Conservation (phyloP, 2,797 vertebrate genomes). For the Steatocranus sp. region DNA sequence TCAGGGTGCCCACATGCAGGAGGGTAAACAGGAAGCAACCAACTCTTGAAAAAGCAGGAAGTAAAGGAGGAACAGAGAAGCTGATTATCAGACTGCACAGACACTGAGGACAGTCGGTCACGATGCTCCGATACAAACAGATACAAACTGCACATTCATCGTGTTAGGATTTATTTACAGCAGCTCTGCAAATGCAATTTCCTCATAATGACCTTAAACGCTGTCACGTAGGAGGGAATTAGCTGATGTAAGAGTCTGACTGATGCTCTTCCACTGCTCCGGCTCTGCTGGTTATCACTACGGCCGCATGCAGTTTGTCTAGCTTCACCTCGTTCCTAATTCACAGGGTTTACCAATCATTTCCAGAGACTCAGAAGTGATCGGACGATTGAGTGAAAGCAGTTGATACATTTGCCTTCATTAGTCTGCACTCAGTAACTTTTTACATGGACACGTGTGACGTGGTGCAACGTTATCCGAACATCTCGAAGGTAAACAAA, state of each 20-base stretch:
- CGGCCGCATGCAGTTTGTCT: accelerated
- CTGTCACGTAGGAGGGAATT: accelerated
- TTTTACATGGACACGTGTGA: accelerated
- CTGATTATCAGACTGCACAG: background rate
- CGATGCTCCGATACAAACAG: background rate
- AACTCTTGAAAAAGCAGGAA: background rate
- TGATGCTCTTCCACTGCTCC: background rate
- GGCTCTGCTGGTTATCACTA: accelerated
- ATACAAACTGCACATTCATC: background rate
- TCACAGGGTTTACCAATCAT: background rate
- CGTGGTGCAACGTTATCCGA: accelerated
- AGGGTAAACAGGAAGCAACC: background rate
- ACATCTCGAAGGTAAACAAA: background rate
- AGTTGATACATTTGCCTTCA: background rate
- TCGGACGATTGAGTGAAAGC: background rate
- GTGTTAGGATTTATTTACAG: background rate
- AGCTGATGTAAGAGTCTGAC: background rate
- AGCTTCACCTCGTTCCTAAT: background rate
- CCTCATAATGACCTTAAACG: background rate
- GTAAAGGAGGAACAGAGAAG: background rate
- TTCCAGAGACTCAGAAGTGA: background rate
- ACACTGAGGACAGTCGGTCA: background rate
- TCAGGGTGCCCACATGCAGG: background rate
- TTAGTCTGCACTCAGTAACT: background rate
- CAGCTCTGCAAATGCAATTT: background rate